phyloP scores from a whole-genome alignment of 2,113 vertebrate species.

The Chloropsis cyanopogon region DNA sequence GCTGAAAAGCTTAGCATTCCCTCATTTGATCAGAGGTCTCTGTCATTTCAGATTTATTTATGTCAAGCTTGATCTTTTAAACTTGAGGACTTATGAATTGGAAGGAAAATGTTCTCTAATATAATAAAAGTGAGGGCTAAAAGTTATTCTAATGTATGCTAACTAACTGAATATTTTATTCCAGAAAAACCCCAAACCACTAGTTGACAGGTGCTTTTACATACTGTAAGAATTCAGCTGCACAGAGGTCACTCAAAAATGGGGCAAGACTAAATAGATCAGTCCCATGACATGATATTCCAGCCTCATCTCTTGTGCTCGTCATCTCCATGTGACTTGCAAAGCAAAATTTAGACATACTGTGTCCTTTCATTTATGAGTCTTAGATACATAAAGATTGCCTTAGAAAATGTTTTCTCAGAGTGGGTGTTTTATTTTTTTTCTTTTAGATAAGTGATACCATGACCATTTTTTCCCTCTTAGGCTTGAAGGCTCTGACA shows the following conservation, averaged over 20 bases:
- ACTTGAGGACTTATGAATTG: background rate
- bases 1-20: conserved; percentile 1
- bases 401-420: background rate
- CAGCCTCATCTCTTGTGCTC: background rate
- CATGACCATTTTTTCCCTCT: background rate
- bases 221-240: background rate
- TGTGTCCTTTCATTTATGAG: background rate
- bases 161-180: background rate
- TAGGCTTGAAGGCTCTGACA: background rate
- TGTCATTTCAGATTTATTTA: conserved; percentile 30
- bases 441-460: background rate
- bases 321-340: background rate
- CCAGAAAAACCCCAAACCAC: background rate
- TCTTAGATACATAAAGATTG: background rate
- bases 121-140: background rate
- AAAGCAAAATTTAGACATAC: background rate
- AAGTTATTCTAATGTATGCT: background rate
- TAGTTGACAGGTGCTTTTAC: background rate
- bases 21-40: conserved; percentile 19
- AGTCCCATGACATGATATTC: background rate
- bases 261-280: background rate
- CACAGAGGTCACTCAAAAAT: background rate
- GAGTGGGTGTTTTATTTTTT: background rate
- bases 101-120: conserved; percentile 2
- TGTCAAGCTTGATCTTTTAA: conserved; percentile 28